A percentile compares a stretch with the other conserved stretches of the same genome.
Conservation (phyloP, 2,797 vertebrate genomes). For the Steatocranus sp. region DNA sequence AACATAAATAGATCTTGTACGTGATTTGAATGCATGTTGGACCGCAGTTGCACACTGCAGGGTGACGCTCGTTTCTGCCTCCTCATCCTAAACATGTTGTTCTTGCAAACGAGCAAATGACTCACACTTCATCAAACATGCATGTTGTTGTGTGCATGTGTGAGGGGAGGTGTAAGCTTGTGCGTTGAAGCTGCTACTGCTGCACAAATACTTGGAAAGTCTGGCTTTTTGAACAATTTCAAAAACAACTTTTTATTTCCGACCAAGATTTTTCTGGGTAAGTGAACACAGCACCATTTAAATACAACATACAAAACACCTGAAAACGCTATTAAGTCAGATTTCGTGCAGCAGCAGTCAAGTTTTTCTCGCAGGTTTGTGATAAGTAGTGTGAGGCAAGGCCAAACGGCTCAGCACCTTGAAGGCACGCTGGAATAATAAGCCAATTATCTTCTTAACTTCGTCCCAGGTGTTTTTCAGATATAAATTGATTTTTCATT, state of each 20-base stretch:
- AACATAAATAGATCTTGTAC: neutral
- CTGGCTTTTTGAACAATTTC: neutral
- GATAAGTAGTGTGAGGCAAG: conserved; percentile 27
- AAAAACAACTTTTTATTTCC: neutral
- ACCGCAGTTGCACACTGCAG: conserved; percentile 17
- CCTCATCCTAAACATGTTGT: neutral
- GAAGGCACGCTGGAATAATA: conserved; percentile 59
- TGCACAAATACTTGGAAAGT: neutral
- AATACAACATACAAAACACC: neutral
- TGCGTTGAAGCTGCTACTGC: neutral
- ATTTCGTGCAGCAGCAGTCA: conserved; percentile 30
- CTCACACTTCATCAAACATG: conserved; percentile 15
- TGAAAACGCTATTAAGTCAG: neutral
- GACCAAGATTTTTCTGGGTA: neutral
- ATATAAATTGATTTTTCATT: neutral
- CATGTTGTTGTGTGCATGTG: conserved; percentile 1
- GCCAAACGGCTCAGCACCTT: conserved; percentile 59
- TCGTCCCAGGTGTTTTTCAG: conserved; percentile 1
- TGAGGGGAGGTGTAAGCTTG: neutral
- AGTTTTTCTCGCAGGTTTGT: neutral
- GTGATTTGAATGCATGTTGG: conserved; percentile 10
- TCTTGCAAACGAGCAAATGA: neutral
- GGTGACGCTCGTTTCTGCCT: neutral
- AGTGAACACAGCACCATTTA: conserved; percentile 28
- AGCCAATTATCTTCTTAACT: conserved; percentile 45